Percentiles rank a stretch among this genome's conserved stretches.
These are phyloP conservation scores for Phataginus tetradactyla DNA, from an alignment of 2,797 vertebrate species.

Conservation along the genomic window DNA sequence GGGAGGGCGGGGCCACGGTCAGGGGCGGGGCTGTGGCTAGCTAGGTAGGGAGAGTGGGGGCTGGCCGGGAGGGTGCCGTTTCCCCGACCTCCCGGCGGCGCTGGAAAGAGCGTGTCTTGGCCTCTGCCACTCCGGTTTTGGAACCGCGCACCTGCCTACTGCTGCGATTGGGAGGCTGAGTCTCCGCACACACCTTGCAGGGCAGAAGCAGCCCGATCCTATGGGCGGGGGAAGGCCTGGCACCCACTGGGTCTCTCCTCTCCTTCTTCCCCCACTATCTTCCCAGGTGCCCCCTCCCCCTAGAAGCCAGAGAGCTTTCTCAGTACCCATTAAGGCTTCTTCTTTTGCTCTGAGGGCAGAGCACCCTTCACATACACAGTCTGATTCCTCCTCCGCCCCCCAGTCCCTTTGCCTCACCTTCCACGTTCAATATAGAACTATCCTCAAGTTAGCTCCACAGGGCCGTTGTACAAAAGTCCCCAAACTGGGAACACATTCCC, in stretches of 20 bases:
- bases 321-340: background rate
- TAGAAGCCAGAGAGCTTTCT: background rate
- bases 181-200: background rate
- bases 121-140: accelerated
- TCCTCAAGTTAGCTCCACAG: background rate
- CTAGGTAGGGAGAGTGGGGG: too few species aligned
- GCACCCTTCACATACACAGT: background rate
- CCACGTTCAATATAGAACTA: background rate
- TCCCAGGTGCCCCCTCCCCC: background rate
- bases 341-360: background rate
- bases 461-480: background rate
- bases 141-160: background rate
- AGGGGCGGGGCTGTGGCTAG: background rate
- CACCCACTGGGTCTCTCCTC: background rate
- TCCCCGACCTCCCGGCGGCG: background rate
- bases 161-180: background rate
- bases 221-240: background rate
- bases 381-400: background rate
- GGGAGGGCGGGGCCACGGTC: background rate
- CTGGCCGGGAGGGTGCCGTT: background rate
- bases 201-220: background rate
- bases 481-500: background rate
- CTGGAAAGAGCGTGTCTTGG: background rate
- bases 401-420: background rate
- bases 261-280: background rate